Conservation (phyloP, 2,888 invertebrate genomes). For the Elysia crispata region DNA sequence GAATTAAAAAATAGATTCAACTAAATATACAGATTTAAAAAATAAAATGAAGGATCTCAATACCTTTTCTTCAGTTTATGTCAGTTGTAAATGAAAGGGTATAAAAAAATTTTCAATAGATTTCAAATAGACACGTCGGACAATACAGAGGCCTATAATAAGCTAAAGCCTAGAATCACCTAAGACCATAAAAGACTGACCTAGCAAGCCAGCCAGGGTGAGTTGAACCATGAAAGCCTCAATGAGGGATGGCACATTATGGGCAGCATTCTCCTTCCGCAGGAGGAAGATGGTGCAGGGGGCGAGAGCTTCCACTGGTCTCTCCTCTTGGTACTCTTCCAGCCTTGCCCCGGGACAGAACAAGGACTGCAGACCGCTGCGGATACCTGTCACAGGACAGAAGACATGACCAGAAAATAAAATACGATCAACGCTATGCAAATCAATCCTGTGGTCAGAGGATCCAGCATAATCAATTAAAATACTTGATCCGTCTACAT, state of each 20-base stretch:
- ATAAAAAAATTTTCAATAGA: too few species aligned
- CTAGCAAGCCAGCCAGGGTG: conserved; percentile 66
- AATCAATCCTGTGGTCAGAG: too few species aligned
- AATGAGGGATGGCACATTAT: conserved; percentile 69
- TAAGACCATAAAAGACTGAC: conserved; percentile 53
- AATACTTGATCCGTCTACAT: too few species aligned
- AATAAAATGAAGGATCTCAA: too few species aligned
- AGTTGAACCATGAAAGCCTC: conserved; percentile 74
- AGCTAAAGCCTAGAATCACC: neutral
- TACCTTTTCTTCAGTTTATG: too few species aligned
- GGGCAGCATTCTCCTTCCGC: conserved; percentile 72
- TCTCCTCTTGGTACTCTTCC: conserved; percentile 15
- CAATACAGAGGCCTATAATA: too few species aligned
- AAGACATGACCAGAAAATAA: neutral
- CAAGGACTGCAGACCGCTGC: conserved; percentile 49
- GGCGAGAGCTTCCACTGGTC: conserved; percentile 43
- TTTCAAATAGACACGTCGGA: too few species aligned
- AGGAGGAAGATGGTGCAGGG: conserved; percentile 69
- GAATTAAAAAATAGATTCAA: too few species aligned
- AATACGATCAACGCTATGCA: too few species aligned
- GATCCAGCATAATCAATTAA: too few species aligned
- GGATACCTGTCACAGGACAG: conserved; percentile 55
- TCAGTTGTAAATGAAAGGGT: too few species aligned
- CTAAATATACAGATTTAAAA: too few species aligned
- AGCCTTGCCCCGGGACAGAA: conserved; percentile 62